These are phyloP conservation scores for Semibalanus balanoides DNA, from an alignment of 1,140 invertebrate genomes.

Conservation along the genomic window DNA sequence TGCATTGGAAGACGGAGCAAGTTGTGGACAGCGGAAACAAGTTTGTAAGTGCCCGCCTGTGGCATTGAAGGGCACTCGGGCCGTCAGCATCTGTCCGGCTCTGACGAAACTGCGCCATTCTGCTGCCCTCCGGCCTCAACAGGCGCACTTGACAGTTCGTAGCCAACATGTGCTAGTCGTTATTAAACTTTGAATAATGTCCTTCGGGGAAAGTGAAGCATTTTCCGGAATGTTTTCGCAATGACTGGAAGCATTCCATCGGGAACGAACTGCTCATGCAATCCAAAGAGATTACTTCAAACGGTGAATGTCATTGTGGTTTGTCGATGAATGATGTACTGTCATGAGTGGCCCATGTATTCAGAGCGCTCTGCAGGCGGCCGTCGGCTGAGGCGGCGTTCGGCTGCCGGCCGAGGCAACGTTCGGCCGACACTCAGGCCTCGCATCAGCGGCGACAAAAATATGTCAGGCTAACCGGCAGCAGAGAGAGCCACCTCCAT, in stretches of 20 bases:
- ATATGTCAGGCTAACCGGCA: too few species aligned
- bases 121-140: neutral
- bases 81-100: neutral
- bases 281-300: too few species aligned
- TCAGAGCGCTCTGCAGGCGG: neutral
- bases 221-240: too few species aligned
- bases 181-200: neutral
- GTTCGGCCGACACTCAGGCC: neutral
- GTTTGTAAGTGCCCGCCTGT: neutral
- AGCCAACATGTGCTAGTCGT: too few species aligned
- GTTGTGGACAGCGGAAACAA: neutral
- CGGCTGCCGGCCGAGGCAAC: neutral
- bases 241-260: too few species aligned
- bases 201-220: too few species aligned
- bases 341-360: neutral
- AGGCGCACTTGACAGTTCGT: neutral
- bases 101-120: neutral
- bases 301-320: neutral
- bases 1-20: neutral
- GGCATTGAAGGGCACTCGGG: neutral
- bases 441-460: neutral
- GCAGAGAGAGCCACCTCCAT: neutral
- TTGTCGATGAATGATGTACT: neutral
- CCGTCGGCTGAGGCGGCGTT: neutral
- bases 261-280: too few species aligned